A percentile compares a stretch with the other conserved stretches of the same genome.
These are phyloP conservation scores for Astropecten irregularis DNA, from an alignment of 53 echinoderm and acorn worm species.

Conservation along the genomic window DNA sequence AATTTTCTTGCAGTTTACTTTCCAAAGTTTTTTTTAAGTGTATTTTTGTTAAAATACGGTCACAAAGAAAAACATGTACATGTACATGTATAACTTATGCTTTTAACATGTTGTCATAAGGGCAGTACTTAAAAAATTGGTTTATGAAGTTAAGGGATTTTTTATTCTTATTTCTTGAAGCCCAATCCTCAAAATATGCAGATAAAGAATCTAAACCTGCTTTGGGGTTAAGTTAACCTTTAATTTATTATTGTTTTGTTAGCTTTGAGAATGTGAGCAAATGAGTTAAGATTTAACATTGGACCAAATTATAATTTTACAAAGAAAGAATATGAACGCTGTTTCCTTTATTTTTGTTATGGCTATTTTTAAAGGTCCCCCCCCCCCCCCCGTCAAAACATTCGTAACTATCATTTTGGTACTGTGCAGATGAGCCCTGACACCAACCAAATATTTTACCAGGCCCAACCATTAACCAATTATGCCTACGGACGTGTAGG, in stretches of 20 bases:
- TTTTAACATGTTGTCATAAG: background rate
- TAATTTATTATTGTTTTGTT: background rate
- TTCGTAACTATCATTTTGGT: background rate
- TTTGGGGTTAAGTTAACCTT: background rate
- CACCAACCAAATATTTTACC: background rate
- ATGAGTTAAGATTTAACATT: background rate
- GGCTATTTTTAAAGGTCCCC: background rate
- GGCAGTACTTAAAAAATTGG: background rate
- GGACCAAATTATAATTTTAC: background rate
- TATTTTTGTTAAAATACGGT: background rate
- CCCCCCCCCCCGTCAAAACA: background rate
- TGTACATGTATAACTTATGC: slow-evolving; percentile 2
- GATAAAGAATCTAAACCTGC: background rate
- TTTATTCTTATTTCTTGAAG: background rate
- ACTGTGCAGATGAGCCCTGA: background rate
- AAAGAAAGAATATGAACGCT: background rate
- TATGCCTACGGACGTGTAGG: background rate
- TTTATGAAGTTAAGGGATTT: background rate
- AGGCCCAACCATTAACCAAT: background rate
- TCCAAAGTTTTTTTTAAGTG: background rate
- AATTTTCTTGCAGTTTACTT: background rate
- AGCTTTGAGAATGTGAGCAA: background rate
- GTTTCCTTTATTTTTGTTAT: background rate
- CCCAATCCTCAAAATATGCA: background rate
- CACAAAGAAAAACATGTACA: background rate